phyloP scores from a whole-genome alignment of 64 coral and sea anemone genomes.

The Porites australiensis region DNA sequence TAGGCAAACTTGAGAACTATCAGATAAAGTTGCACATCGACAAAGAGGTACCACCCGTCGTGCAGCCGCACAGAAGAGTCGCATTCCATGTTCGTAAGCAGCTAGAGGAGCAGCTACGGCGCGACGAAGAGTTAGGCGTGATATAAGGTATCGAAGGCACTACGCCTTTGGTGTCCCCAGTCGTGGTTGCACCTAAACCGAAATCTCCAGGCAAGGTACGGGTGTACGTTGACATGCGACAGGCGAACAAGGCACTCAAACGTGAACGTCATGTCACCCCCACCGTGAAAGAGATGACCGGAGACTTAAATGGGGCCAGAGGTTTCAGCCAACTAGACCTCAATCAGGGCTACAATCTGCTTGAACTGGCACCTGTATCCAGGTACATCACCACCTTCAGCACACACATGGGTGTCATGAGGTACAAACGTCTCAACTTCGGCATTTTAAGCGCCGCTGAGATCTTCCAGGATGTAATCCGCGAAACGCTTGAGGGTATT shows the following conservation, averaged over 20 bases:
- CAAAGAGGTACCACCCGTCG: conserved; percentile 33
- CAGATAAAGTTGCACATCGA: not conserved
- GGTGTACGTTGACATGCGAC: not conserved
- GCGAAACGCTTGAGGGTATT: conserved; percentile 27
- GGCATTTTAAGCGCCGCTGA: conserved; percentile 21
- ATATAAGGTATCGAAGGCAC: conserved; percentile 50
- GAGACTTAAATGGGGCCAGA: not conserved
- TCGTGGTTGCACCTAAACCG: no score
- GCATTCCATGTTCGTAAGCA: conserved; percentile 43
- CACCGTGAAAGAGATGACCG: not conserved
- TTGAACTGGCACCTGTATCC: conserved; percentile 1
- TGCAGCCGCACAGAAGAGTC: conserved; percentile 41
- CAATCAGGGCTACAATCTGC: not conserved
- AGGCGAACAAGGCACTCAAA: not conserved
- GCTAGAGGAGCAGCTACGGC: conserved; percentile 40
- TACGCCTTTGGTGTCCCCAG: not conserved
- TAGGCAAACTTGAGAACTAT: not conserved
- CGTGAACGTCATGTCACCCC: conserved; percentile 10
- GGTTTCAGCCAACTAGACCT: no score
- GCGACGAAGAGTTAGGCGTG: conserved; percentile 34
- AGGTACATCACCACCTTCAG: conserved; percentile 9
- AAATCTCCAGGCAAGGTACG: no score
- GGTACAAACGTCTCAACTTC: conserved; percentile 33
- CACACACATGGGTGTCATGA: not conserved
- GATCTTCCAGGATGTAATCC: not conserved